A percentile compares a stretch with the other conserved stretches of the same genome.
Conservation (phyloP, 2,113 vertebrate species). For the Climacteris rufus region DNA sequence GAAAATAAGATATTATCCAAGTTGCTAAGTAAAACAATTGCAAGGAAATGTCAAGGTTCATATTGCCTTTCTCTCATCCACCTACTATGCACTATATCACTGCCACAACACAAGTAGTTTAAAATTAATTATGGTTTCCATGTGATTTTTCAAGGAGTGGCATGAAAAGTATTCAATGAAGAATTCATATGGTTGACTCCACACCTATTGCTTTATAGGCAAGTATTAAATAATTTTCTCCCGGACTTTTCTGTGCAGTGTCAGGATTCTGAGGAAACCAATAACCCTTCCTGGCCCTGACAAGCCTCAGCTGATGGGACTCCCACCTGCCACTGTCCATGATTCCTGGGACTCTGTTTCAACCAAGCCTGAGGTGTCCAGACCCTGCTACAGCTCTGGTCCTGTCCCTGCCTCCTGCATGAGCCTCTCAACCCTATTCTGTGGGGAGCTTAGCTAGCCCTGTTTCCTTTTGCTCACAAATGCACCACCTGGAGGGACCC, state of each 20-base stretch:
- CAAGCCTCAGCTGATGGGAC: too few relatives aligned
- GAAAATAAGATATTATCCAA: not conserved
- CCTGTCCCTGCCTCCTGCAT: not conserved
- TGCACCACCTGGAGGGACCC: not conserved
- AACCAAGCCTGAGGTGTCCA: too few relatives aligned
- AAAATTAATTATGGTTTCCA: not conserved
- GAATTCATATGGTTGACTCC: not conserved
- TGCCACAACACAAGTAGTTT: fast-evolving
- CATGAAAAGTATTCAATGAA: not conserved
- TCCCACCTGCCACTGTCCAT: too few relatives aligned
- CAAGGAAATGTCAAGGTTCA: not conserved
- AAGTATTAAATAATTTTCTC: not conserved
- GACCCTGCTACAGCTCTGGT: too few relatives aligned
- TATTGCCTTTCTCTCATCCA: not conserved
- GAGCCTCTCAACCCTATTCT: not conserved
- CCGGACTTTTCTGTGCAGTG: fast-evolving
- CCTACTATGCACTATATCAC: not conserved
- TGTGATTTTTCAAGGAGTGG: not conserved
- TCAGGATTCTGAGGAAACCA: not conserved
- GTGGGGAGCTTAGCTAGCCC: not conserved
- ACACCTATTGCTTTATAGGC: not conserved
- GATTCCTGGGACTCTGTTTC: not conserved
- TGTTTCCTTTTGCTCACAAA: not conserved
- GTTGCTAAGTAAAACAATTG: not conserved
- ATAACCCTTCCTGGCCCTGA: not conserved